Base-by-base conservation (phyloP, 1,140 invertebrate species). In the Telenomus remus region DNA sequence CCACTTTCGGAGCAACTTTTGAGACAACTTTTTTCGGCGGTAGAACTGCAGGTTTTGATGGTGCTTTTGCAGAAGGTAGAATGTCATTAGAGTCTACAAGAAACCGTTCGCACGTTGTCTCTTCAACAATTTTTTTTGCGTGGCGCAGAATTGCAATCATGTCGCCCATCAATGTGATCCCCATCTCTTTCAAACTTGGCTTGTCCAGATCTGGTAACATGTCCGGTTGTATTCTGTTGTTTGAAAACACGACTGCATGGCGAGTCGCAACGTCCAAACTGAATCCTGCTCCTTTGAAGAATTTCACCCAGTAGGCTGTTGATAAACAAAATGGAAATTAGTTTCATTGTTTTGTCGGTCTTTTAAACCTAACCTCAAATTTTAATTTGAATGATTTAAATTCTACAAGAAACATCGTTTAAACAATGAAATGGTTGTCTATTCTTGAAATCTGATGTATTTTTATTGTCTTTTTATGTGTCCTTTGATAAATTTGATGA, bases 91-190 rank as follows among this genome's bases (percentile, higher is more conserved):
- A 80, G 12, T 86, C 85, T 1, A 88, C 85, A 0, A 88, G 61
- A 60, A 88, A 87, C 53, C 79, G 82, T 60, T 89, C 83, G 87
- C 91, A 87, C 0, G 86, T 88, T 12, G 84, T 87, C 80, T 93
- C 90, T 70, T 90, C 90, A 47, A 92, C 89, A 8, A 93, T 91
- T 75, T 89, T 89, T 81, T 93, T 93, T 0, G 93, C 91, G 86
- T 94, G 93, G 78, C 93, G 91, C 0, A 95, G 80, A 66, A 95
- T 94, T 3, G 92, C 91, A 68, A 95, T 94, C 76, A 94, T 90
- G 84, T 95, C 93, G 2, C 93, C 94, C 87, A 95, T 91, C 7
- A 93, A 84, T 0, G 89, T 90, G 10, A 95, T 93, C 0, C 92
- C 93, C 92, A 95, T 94, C 73, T 94, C 93, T 77, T 90, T 91